These are phyloP conservation scores for Gephyroberyx darwinii DNA, from an alignment of 2,797 vertebrate genomes.

Conservation along the genomic window DNA sequence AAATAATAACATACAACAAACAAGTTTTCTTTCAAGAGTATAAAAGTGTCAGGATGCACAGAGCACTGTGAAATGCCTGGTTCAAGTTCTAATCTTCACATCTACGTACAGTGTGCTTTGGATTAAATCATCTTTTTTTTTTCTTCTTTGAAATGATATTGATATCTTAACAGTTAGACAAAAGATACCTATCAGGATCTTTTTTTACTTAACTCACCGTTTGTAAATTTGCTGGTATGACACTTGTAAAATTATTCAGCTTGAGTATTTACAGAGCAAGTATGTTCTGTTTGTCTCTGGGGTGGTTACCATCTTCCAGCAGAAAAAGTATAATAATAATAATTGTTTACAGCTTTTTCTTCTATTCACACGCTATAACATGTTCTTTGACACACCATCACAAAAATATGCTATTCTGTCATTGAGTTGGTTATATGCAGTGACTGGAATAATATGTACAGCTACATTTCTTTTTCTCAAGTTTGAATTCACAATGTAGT, in stretches of 20 bases:
- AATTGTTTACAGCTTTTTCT: constrained; percentile 81
- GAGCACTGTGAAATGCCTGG: constrained; percentile 89
- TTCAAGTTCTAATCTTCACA: constrained; percentile 82
- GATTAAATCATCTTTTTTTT: constrained; percentile 80
- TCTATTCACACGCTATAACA: constrained; percentile 87
- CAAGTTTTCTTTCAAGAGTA: constrained; percentile 76
- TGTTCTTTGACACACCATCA: constrained; percentile 90
- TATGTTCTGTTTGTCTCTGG: constrained; percentile 75
- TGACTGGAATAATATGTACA: constrained; percentile 99
- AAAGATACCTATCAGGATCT: constrained; percentile 79
- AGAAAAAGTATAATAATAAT: constrained; percentile 78
- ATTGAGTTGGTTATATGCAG: constrained; percentile 95
- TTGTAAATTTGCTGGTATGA: constrained; percentile 90
- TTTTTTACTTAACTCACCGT: constrained; percentile 66
- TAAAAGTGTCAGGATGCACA: constrained; percentile 84
- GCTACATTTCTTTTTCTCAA: constrained; percentile 87
- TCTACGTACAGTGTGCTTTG: constrained; percentile 91
- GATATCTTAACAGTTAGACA: constrained; percentile 67
- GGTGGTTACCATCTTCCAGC: constrained; percentile 78
- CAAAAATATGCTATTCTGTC: constrained; percentile 97
- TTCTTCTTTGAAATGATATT: constrained; percentile 64
- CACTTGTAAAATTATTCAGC: constrained; percentile 86
- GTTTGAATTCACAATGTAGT: constrained; percentile 90
- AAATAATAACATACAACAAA: constrained; percentile 74
- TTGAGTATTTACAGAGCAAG: constrained; percentile 84